A percentile compares a stretch with the other conserved stretches of the same genome.
Evolutionary conservation across 2,888 invertebrate species (phyloP).

Genomic region (Drosophila rubida): DNA sequence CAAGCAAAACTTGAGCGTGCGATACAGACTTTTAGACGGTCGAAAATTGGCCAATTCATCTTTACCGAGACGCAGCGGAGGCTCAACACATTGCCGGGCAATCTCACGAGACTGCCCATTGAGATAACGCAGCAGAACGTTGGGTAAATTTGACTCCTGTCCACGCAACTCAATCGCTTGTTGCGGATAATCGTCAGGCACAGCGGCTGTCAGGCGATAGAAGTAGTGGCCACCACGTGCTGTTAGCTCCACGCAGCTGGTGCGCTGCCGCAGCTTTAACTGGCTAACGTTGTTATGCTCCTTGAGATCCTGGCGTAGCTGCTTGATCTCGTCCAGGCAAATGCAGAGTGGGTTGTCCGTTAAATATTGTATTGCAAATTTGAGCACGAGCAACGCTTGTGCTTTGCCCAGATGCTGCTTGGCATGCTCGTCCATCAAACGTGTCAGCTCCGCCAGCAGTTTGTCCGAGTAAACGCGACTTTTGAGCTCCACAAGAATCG

Average conservation of each 20-base stretch:
- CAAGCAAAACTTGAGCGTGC: conserved; percentile 87
- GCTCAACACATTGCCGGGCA: conserved; percentile 89
- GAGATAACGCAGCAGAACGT: conserved; percentile 87
- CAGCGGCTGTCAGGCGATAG: conserved; percentile 86
- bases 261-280: conserved; percentile 89
- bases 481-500: conserved; percentile 89
- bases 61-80: conserved; percentile 87
- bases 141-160: conserved; percentile 88
- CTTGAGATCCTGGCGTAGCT: conserved; percentile 84
- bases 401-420: conserved; percentile 87
- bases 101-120: conserved; percentile 89
- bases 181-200: conserved; percentile 89
- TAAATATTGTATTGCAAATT: conserved; percentile 87
- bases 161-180: conserved; percentile 85
- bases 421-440: conserved; percentile 87
- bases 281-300: conserved; percentile 85
- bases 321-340: conserved; percentile 89
- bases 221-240: conserved; percentile 87
- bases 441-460: conserved; percentile 87
- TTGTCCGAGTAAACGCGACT: conserved; percentile 89
- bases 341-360: conserved; percentile 90
- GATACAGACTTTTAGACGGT: conserved; percentile 87
- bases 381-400: conserved; percentile 87
- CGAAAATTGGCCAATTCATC: conserved; percentile 86
- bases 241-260: conserved; percentile 87